Percentiles rank a stretch among this genome's conserved stretches.
These are phyloP conservation scores for Epinephelus lanceolatus DNA, from an alignment of 2,113 vertebrate genomes.

Conservation along the genomic window DNA sequence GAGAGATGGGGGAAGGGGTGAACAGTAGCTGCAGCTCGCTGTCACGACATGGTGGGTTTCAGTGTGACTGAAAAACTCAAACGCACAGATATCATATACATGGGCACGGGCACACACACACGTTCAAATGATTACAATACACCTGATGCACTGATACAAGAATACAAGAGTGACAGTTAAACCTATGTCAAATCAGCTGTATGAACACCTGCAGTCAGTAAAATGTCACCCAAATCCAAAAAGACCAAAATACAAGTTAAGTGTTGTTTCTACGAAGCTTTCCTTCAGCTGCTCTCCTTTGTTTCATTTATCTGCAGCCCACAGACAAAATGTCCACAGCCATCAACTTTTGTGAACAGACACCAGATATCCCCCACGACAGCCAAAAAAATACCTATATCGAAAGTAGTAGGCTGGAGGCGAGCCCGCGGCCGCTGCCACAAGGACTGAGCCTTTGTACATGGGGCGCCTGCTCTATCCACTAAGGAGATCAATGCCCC, in stretches of 20 bases:
- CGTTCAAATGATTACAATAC: constrained; percentile 1
- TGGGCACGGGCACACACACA: background rate
- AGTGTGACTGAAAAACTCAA: constrained; percentile 8
- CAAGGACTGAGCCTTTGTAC: too few relatives aligned
- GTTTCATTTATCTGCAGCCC: background rate
- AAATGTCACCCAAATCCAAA: background rate
- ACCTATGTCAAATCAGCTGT: background rate
- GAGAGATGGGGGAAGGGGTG: constrained; percentile 67
- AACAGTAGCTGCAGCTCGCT: constrained; percentile 65
- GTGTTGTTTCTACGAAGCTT: background rate
- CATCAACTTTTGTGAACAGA: background rate
- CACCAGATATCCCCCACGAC: background rate
- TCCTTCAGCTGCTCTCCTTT: background rate
- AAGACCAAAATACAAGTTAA: background rate
- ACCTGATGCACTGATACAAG: background rate
- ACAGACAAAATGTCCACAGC: background rate
- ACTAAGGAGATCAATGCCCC: too few relatives aligned
- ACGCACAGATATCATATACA: background rate
- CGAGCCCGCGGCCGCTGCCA: too few relatives aligned
- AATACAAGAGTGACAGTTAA: background rate
- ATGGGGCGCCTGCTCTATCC: too few relatives aligned
- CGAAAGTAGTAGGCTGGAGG: too few relatives aligned
- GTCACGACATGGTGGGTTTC: constrained; percentile 68
- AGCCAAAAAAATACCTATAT: background rate
- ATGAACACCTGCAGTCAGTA: background rate